Conservation (phyloP, 35 echinoderm and acorn worm genomes). For the Apostichopus parvimensis region DNA sequence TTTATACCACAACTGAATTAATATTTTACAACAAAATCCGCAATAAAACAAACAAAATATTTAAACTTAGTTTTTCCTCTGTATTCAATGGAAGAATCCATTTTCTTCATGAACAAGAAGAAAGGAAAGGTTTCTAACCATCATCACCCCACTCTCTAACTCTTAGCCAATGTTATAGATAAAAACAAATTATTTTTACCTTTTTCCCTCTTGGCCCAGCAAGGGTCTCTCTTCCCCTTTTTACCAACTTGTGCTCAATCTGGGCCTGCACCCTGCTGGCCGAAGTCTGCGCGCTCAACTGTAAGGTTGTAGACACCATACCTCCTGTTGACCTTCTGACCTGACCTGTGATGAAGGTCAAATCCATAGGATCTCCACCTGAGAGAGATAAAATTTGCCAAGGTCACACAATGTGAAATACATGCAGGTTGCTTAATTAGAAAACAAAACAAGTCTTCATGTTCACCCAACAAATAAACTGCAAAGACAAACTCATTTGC, state of each 20-base stretch:
- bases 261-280: slow-evolving; percentile 79
- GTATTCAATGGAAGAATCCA: neutral
- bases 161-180: no score
- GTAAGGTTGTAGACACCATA: slow-evolving; percentile 77
- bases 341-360: slow-evolving; percentile 93
- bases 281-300: slow-evolving; percentile 93
- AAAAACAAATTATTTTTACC: neutral
- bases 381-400: neutral
- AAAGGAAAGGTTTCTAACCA: no score
- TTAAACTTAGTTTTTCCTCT: no score
- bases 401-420: no score
- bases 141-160: no score
- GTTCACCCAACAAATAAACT: no score
- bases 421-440: no score
- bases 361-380: slow-evolving; percentile 60
- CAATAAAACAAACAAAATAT: no score
- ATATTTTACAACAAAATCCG: no score
- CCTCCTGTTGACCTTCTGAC: slow-evolving; percentile 68
- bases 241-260: slow-evolving; percentile 91
- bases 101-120: neutral
- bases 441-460: no score
- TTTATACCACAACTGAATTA: neutral
- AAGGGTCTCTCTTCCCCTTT: slow-evolving; percentile 60
- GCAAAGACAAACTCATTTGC: no score
- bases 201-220: slow-evolving; percentile 53